Base-by-base conservation (phyloP, 1,140 invertebrate genomes). In the Drosophila kikkawai region DNA sequence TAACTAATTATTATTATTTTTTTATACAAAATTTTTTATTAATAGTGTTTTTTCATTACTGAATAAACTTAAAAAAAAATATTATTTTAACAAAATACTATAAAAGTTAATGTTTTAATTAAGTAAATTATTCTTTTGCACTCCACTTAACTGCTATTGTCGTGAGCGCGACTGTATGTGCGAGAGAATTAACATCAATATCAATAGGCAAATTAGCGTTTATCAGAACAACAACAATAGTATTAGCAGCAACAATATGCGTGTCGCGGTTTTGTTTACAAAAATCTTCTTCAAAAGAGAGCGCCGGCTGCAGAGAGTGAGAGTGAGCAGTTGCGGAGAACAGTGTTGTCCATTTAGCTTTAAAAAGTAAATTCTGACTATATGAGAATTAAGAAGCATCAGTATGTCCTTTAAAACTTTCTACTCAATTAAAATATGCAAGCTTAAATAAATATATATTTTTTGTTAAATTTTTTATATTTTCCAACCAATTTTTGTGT, bases 161-260 rank as follows among this genome's bases (percentile, higher is more conserved):
- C 5, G 22, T 36, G 67, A 11, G 12, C 42, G 37, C 29, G 34
- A 76, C 36, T 67, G 44, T 68, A 41, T 37, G 45, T 29, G 63
- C 36, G 32, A 39, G 37, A 36, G 48, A 37, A 41, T 44, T 57
- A 79, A 65, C 70, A 58, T 44, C 66, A 65, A 69, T 75, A 71
- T 82, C 69, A 77, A 80, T 77, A 88, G 70, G 80, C 64, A 83
- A 83, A 88, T 88, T 77, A 88, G 59, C 67, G 70, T 87, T 83
- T 87, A 87, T 86, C 80, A 87, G 63, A 82, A 70, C 66, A 56
- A 53, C 47, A 61, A 73, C 61, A 63, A 50, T 45, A 47, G 26
- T 50, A 63, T 61, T 74, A 74, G 53, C 63, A 80, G 58, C 56
- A 74, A 63, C 53, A 73, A 74, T 57, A 74, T 57, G 70, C 57